phyloP scores from a whole-genome alignment of 2,113 vertebrate genomes.

The Osmerus eperlanus region DNA sequence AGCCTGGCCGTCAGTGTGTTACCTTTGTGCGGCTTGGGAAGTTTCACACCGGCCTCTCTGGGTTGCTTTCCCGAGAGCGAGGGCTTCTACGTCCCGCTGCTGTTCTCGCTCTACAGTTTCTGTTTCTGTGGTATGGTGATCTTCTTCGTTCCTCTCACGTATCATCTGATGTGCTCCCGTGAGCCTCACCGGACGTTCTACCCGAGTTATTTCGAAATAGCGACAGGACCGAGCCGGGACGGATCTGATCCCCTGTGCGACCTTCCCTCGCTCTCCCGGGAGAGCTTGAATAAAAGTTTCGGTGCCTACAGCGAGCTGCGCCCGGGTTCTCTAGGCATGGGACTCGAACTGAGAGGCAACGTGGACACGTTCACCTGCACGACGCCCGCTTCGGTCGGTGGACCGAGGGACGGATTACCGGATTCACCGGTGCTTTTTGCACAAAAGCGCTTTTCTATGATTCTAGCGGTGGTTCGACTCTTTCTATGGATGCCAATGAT shows the following conservation, averaged over 20 bases:
- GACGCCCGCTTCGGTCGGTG: constrained; percentile 38
- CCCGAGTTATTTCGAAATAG: constrained; percentile 67
- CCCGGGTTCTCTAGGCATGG: constrained; percentile 49
- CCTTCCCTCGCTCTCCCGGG: constrained; percentile 60
- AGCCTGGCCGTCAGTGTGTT: constrained; percentile 81
- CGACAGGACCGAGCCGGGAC: constrained; percentile 57
- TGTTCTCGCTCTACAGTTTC: constrained; percentile 76
- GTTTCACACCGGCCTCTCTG: constrained; percentile 78
- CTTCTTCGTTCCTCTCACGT: constrained; percentile 81
- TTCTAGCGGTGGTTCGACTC: constrained; percentile 84
- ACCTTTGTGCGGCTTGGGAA: constrained; percentile 90
- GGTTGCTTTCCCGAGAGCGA: constrained; percentile 82
- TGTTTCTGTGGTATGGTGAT: constrained; percentile 76
- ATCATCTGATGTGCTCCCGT: constrained; percentile 85
- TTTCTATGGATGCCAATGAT: constrained; percentile 96
- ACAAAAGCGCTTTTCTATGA: constrained; percentile 92
- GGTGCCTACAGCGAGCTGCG: constrained; percentile 62
- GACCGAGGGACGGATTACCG: constrained; percentile 38
- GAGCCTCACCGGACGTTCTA: constrained; percentile 72
- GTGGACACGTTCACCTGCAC: constrained; percentile 40
- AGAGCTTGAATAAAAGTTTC: constrained; percentile 69
- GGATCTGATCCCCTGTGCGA: constrained; percentile 66
- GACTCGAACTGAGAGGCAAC: constrained; percentile 33
- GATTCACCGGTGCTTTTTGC: constrained; percentile 76
- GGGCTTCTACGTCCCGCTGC: constrained; percentile 78